Evolutionary conservation across 2,888 invertebrate genomes (phyloP), one percentile per base, ranked within the genome.

Genomic region (Philereme vetulata): DNA sequence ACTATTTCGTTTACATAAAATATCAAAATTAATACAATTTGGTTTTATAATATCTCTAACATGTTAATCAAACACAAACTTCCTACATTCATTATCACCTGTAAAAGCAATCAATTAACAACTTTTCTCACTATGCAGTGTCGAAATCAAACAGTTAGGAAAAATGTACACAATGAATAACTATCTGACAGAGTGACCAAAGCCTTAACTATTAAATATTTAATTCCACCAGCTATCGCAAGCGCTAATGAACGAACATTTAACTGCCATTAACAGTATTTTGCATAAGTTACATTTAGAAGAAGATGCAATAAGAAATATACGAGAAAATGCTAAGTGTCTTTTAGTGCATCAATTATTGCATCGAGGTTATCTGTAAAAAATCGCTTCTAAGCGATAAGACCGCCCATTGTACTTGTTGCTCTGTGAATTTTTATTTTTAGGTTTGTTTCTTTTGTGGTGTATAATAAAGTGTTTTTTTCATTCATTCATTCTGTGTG

Each of bases 221-320:
- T n/a, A n/a, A 75, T 73, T 72, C 63, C 65, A 74, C 71, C 67
- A 64, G 67, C 61, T 68, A 71, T 69, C 72, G 69, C 68, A 56
- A 72, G 74, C 76, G 57, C 72, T 84, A 84, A 85, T 85, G 83
- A 84, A 83, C 75, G 78, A 78, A 77, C 78, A 76, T 72, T 75
- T 54, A 54, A 59, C 33, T 40, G 32, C 53, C 53, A 59, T 59
- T 59, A 49, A 58, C 58, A 10, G 35, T 5, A 49, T 21, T 58
- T 49, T 49, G 58, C 58, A 58, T 58, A 42, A 58, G 32, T 35
- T 54, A 38, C 33, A 32, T 46, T 40, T 32, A 6, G 9, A n/a
- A n/a, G n/a, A n/a, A n/a, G n/a, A n/a, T n/a, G n/a, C n/a, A n/a
- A n/a, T n/a, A n/a, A n/a, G n/a, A n/a, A n/a, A n/a, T n/a, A n/a